These are phyloP conservation scores for Planiliza haematocheilus DNA, from an alignment of 2,113 vertebrate species.

Conservation along the genomic window DNA sequence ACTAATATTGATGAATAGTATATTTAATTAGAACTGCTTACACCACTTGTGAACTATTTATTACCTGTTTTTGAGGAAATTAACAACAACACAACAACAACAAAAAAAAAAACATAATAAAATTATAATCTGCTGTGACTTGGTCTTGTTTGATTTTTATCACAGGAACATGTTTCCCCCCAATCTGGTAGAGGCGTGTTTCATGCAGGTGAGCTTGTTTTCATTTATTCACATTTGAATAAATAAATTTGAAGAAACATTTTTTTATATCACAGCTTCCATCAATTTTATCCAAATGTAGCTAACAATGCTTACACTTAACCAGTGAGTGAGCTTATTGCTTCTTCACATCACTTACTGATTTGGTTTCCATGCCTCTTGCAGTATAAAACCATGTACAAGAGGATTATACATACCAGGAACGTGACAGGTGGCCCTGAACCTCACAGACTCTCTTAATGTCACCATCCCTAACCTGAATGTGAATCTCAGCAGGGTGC, in stretches of 20 bases:
- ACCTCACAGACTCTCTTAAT: constrained; percentile 72
- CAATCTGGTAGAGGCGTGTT: constrained; percentile 97
- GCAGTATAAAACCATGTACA: constrained; percentile 94
- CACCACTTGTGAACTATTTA: too few species aligned
- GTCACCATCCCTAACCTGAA: constrained; percentile 71
- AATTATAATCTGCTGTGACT: not conserved
- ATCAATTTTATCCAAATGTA: not conserved
- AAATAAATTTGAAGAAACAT: not conserved
- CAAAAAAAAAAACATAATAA: too few species aligned
- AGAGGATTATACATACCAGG: constrained; percentile 88
- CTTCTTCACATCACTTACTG: not conserved
- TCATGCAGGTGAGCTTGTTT: constrained; percentile 92
- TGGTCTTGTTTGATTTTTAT: constrained; percentile 21
- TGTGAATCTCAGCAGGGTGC: constrained; percentile 85
- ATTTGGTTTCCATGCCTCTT: constrained; percentile 22
- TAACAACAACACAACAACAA: too few species aligned
- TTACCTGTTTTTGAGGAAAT: too few species aligned
- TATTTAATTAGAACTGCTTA: too few species aligned
- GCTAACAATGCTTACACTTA: accelerated
- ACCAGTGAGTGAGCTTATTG: not conserved
- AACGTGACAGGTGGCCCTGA: constrained; percentile 76
- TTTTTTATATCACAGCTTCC: not conserved
- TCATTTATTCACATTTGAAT: too few species aligned
- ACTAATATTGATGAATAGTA: too few species aligned
- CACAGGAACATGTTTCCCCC: constrained; percentile 98